Evolutionary conservation across 2,888 invertebrate species (phyloP), one percentile per base, ranked within the genome.

Genomic region (Globia sparganii): DNA sequence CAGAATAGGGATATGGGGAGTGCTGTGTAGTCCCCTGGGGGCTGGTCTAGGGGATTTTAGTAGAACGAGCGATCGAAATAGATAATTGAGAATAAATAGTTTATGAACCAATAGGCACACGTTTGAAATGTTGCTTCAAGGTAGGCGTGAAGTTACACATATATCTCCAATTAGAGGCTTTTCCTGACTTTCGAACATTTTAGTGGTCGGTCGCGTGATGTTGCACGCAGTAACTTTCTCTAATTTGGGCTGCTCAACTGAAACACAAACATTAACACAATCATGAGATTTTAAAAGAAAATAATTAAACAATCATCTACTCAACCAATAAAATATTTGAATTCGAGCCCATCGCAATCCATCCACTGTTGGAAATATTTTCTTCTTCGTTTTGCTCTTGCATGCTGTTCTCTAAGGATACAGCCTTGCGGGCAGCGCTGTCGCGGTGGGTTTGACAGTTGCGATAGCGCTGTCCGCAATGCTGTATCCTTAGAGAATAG

Each of bases 191-290:
- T n/a, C 18, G 31, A 75, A 66, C 43, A 56, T 72, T 58, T 74
- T 78, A 59, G 56, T 49, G 58, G 25, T 71, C 64, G 40, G 1
- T 82, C 72, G 80, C 73, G 83, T 78, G 74, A 64, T 58, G 8
- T 59, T 25, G 11, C 25, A 34, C 58, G 18, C 28, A 61, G 34
- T 28, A 13, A 72, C 68, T 84, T 82, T 82, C 82, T 43, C 75
- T 58, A n/a, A 28, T 75, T 65, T 61, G 8, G 75, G 13, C n/a
- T 65, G n/a, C 21, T 61, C 21, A 65, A 56, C 34, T 37, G 4
- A 62, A 34, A 25, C 8, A 49, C 25, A 53, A 25, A 53, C 25
- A 25, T 53, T 25, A 53, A 9, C 49, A 53, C 25, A 53, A 56
- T 56, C 53, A n/a, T 56, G 53, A 53, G 34, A 1, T 61, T 34